A percentile compares a stretch with the other conserved stretches of the same genome.
Evolutionary conservation across 2,888 invertebrate genomes (phyloP).

Genomic region (Aromia moschata): DNA sequence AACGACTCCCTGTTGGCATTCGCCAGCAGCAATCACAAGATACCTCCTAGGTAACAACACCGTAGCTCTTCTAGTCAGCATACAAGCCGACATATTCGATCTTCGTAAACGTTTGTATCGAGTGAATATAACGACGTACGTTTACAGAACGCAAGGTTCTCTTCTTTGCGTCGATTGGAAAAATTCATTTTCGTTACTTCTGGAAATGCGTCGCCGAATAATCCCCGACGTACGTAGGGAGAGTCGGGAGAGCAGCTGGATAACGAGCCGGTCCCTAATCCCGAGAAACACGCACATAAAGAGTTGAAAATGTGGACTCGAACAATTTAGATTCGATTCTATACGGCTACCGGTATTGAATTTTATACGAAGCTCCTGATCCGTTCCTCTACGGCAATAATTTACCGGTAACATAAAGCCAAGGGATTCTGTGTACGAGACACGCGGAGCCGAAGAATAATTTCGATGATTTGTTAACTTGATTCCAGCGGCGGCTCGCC

Average conservation of each 20-base stretch:
- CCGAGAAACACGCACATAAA: constrained; percentile 50
- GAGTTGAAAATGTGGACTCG: constrained; percentile 54
- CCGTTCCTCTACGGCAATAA: constrained; percentile 41
- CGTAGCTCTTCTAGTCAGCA: too few species aligned
- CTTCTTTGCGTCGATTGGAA: constrained; percentile 11
- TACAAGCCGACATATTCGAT: too few species aligned
- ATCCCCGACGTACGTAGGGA: constrained; percentile 50
- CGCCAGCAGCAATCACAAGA: too few species aligned
- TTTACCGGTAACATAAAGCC: constrained; percentile 47
- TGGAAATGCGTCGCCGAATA: constrained; percentile 46
- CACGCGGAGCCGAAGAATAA: constrained; percentile 47
- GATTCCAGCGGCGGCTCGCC: too few species aligned
- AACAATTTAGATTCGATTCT: constrained; percentile 51
- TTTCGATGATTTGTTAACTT: constrained; percentile 57
- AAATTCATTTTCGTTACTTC: constrained; percentile 28
- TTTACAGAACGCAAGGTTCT: too few species aligned
- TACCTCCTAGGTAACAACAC: too few species aligned
- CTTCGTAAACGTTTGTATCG: too few species aligned
- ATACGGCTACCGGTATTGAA: constrained; percentile 54
- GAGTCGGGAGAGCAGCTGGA: constrained; percentile 48
- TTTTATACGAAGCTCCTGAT: constrained; percentile 48
- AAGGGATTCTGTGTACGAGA: constrained; percentile 35
- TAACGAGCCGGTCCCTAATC: constrained; percentile 44
- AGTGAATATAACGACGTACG: too few species aligned
- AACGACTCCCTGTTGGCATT: too few species aligned